phyloP scores from a whole-genome alignment of 2,797 vertebrate species.

The Pteronotus mesoamericanus region DNA sequence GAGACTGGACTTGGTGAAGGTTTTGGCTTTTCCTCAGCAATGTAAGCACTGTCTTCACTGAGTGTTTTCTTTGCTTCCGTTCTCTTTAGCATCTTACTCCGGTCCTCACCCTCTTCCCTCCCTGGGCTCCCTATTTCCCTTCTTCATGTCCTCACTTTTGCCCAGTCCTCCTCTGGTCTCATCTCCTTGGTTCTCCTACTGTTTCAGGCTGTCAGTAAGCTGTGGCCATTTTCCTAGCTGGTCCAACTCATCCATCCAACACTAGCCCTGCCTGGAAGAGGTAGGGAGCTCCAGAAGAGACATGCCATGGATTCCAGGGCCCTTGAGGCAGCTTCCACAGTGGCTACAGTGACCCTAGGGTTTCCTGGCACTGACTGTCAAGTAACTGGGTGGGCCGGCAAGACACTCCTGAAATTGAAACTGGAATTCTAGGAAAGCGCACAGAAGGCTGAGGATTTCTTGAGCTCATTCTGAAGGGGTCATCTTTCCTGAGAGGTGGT shows the following conservation, averaged over 20 bases:
- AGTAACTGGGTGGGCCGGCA: neutral
- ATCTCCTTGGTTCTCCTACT: neutral
- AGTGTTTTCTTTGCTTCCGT: neutral
- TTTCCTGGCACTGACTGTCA: neutral
- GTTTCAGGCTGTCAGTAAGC: neutral
- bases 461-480: neutral
- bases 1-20: neutral
- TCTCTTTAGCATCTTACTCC: conserved; percentile 15
- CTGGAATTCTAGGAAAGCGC: neutral
- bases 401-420: neutral
- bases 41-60: neutral
- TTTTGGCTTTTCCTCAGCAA: neutral
- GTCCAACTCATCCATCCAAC: neutral
- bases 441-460: neutral
- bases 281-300: neutral
- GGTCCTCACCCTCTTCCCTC: neutral
- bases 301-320: neutral
- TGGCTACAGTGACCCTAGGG: neutral
- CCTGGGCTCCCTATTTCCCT: neutral
- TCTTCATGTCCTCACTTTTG: conserved; percentile 10
- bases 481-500: neutral
- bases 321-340: neutral
- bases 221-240: neutral
- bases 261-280: neutral
- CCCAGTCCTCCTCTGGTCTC: neutral